Percentiles rank a stretch among this genome's conserved stretches.
These are phyloP conservation scores for Deroplatys truncata DNA, from an alignment of 2,888 invertebrate genomes.

Conservation along the genomic window DNA sequence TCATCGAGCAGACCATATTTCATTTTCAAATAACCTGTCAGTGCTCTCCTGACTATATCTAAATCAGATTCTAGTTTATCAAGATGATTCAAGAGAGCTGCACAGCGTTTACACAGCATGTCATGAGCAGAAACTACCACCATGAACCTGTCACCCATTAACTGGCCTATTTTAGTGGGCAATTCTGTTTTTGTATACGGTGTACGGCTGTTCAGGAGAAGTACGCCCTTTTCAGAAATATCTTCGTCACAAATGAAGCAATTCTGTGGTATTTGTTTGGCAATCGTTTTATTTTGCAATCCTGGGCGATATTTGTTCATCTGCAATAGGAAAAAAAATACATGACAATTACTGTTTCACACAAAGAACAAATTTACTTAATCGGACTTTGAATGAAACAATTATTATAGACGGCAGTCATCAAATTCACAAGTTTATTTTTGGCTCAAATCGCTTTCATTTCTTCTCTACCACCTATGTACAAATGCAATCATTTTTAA, in stretches of 20 bases:
- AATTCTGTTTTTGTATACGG: constrained; percentile 46
- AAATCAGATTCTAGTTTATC: constrained; percentile 49
- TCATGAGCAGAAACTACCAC: constrained; percentile 48
- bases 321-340: neutral
- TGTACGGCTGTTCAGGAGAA: constrained; percentile 39
- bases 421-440: neutral
- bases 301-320: neutral
- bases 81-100: constrained; percentile 46
- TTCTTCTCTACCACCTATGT: neutral
- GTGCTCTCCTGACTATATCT: constrained; percentile 40
- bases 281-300: neutral
- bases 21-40: constrained; percentile 33
- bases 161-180: constrained; percentile 49
- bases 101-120: constrained; percentile 47
- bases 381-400: neutral
- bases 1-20: constrained; percentile 31
- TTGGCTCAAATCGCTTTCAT: neutral
- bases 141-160: constrained; percentile 48
- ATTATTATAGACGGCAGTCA: neutral
- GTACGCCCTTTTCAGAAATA: constrained; percentile 39
- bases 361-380: neutral
- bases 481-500: neutral
- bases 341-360: neutral
- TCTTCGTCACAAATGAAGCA: constrained; percentile 48
- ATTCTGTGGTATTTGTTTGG: constrained; percentile 28